A percentile compares a stretch with the other conserved stretches of the same genome.
Conservation (phyloP, 2,113 vertebrate species). For the Phrynosoma platyrhinos region DNA sequence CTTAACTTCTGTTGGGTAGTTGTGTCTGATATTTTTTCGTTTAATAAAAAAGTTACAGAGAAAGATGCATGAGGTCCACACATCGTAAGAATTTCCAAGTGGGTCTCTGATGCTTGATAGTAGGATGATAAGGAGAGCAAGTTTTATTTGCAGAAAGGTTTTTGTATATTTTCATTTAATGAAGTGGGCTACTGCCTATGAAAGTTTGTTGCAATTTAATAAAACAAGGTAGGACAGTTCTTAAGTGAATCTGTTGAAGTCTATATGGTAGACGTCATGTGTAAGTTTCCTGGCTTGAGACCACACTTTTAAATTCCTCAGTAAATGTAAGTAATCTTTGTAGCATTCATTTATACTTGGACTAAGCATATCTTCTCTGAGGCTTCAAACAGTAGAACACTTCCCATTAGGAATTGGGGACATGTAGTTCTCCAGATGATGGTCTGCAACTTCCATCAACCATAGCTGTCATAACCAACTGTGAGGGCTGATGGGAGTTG, state of each 20-base stretch:
- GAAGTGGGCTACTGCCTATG: no score
- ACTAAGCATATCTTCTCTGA: neutral
- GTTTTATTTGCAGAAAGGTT: no score
- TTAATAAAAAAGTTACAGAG: neutral
- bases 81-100: neutral
- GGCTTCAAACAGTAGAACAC: neutral
- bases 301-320: neutral
- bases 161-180: no score
- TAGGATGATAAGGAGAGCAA: no score
- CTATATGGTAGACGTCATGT: neutral
- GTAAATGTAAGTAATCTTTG: neutral
- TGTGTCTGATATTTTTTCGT: neutral
- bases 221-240: neutral
- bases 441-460: no score
- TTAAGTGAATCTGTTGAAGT: neutral
- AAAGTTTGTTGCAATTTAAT: no score
- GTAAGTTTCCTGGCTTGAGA: neutral
- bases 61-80: neutral
- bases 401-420: neutral
- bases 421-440: neutral
- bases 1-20: neutral
- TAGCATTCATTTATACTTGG: neutral
- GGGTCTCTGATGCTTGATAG: no score
- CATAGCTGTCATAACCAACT: no score
- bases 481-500: neutral